Evolutionary conservation across 1,140 invertebrate genomes (phyloP).

Genomic region (Micrasema longulum): DNA sequence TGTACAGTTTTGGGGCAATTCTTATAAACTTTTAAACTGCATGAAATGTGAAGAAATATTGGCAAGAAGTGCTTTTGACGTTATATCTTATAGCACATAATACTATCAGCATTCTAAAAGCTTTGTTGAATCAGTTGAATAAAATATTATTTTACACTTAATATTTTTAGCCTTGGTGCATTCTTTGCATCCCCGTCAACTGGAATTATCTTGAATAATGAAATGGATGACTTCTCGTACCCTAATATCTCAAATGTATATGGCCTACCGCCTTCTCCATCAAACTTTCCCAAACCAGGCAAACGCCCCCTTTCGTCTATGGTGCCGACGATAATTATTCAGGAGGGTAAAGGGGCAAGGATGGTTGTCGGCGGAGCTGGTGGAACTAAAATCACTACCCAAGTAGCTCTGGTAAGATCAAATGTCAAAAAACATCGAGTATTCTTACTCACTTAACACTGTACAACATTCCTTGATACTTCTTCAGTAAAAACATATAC

Average conservation of each 20-base stretch:
- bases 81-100: no score
- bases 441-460: no score
- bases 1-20: no score
- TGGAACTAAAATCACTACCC: constrained; percentile 89
- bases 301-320: constrained; percentile 93
- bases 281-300: constrained; percentile 83
- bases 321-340: constrained; percentile 84
- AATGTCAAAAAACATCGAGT: no score
- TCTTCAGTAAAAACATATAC: no score
- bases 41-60: no score
- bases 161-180: constrained; percentile 81
- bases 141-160: not conserved
- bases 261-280: constrained; percentile 80
- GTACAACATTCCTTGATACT: no score
- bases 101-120: no score
- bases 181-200: constrained; percentile 78
- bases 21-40: no score
- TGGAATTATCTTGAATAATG: constrained; percentile 92
- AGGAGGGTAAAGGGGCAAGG: constrained; percentile 72
- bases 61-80: no score
- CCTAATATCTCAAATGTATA: constrained; percentile 83
- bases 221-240: constrained; percentile 96
- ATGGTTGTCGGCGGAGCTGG: constrained; percentile 88
- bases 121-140: no score
- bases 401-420: constrained; percentile 75